A percentile compares a stretch with the other conserved stretches of the same genome.
phyloP scores from a whole-genome alignment of 53 echinoderm and acorn worm genomes.

The Actinopyga echinites region DNA sequence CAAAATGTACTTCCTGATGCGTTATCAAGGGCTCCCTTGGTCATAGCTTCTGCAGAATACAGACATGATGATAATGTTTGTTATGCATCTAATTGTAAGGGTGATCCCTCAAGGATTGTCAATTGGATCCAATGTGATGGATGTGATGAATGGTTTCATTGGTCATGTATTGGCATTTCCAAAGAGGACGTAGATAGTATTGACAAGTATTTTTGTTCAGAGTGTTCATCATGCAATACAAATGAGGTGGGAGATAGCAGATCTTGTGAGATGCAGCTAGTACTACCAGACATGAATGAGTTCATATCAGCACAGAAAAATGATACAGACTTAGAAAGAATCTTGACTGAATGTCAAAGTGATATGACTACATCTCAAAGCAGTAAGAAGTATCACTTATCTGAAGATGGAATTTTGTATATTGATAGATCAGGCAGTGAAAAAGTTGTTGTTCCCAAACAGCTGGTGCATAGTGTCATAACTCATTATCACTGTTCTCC shows the following conservation, averaged over 20 bases:
- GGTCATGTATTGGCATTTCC: background rate
- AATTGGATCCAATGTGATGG: slow-evolving; percentile 58
- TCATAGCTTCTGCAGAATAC: no score
- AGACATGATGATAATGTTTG: background rate
- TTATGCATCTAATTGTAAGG: background rate
- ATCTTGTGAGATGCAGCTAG: background rate
- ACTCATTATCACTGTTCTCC: slow-evolving; percentile 45
- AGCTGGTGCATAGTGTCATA: background rate
- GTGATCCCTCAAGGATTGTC: background rate
- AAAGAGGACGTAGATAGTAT: background rate
- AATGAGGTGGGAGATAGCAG: background rate
- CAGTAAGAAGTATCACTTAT: background rate
- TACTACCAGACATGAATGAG: background rate
- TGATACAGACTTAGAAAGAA: background rate
- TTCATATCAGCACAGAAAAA: background rate
- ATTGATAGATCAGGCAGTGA: background rate
- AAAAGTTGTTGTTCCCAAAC: background rate
- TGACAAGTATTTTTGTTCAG: background rate
- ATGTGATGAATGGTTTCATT: slow-evolving; percentile 50
- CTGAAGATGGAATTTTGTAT: background rate
- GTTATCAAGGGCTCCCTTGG: slow-evolving; percentile 15
- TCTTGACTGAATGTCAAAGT: background rate
- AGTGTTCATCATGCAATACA: background rate
- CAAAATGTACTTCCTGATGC: slow-evolving; percentile 50
- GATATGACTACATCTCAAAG: no score